Evolutionary conservation across 2,888 invertebrate genomes (phyloP), one percentile per base, ranked within the genome.

Genomic region (Noctua janthe): DNA sequence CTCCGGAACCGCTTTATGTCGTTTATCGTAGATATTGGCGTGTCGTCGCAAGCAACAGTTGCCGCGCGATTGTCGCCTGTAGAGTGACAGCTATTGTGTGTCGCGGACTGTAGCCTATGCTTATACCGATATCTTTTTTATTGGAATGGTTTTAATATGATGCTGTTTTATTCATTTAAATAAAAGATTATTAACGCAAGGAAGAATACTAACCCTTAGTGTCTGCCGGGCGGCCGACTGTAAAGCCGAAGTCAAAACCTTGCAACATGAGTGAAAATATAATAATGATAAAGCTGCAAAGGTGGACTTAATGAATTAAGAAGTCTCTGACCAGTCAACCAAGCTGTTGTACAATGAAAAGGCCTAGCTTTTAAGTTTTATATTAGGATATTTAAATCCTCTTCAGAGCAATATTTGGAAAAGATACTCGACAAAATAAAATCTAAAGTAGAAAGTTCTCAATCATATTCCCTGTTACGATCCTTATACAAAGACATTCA

Each of bases 1-100:
- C 85, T 51, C 80, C 88, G 87, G 89, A 89, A 85, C 84, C 74
- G 83, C 82, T 80, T 88, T 91, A 85, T 90, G 69, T 72, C 71
- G 77, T 81, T 84, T 87, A 87, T 87, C 83, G 78, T 84, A 66
- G 71, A 69, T 67, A 79, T 81, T 74, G 74, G 56, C 77, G 64
- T 29, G 29, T 13, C 64, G 73, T 69, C 71, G 75, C 64, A 66
- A 82, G 86, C 91, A 86, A 89, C 90, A 88, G 84, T 87, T 87
- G 86, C 76, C 78, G 74, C 39, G 76, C 74, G 71, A 54, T 51
- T n/a, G 54, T 7, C 71, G 69, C 62, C 62, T 43, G 81, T 29
- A 80, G 11, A 70, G 29, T 62, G 29, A 72, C 54, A 35, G 23
- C 54, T 75, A 66, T 85, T 78, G 66, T 76, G 2, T 69, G 11